Conservation (phyloP, 2,797 vertebrate species). For the Lateolabrax maculatus region DNA sequence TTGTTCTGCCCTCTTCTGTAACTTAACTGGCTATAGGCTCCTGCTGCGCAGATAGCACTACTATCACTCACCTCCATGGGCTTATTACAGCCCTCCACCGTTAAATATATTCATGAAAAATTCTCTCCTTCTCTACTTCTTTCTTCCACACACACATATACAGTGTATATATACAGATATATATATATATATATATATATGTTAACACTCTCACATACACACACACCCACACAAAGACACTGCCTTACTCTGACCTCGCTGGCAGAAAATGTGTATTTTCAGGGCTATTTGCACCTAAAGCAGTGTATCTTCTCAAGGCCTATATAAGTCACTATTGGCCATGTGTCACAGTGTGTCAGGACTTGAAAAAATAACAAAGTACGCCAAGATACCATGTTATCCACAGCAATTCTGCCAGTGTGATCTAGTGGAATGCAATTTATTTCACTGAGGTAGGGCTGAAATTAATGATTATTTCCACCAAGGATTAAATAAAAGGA, state of each 20-base stretch:
- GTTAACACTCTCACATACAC: constrained; percentile 21
- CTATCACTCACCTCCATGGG: constrained; percentile 81
- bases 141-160: constrained; percentile 31
- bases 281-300: constrained; percentile 52
- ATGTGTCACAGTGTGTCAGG: constrained; percentile 31
- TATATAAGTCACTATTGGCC: constrained; percentile 15
- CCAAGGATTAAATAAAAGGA: neutral
- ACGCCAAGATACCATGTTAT: constrained; percentile 18
- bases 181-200: constrained; percentile 7
- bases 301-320: constrained; percentile 40
- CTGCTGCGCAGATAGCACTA: constrained; percentile 74
- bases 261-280: constrained; percentile 64
- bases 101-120: constrained; percentile 86
- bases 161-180: constrained; percentile 33
- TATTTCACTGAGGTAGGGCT: neutral
- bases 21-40: constrained; percentile 75
- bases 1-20: constrained; percentile 80
- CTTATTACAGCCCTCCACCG: constrained; percentile 76
- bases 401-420: neutral
- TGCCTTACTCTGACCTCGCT: constrained; percentile 49
- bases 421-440: neutral
- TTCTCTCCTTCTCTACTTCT: constrained; percentile 45
- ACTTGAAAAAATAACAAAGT: constrained; percentile 24
- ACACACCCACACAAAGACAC: constrained; percentile 28
- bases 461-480: neutral